Evolutionary conservation across 2,797 vertebrate species (phyloP).

Genomic region (Phoebastria nigripes): DNA sequence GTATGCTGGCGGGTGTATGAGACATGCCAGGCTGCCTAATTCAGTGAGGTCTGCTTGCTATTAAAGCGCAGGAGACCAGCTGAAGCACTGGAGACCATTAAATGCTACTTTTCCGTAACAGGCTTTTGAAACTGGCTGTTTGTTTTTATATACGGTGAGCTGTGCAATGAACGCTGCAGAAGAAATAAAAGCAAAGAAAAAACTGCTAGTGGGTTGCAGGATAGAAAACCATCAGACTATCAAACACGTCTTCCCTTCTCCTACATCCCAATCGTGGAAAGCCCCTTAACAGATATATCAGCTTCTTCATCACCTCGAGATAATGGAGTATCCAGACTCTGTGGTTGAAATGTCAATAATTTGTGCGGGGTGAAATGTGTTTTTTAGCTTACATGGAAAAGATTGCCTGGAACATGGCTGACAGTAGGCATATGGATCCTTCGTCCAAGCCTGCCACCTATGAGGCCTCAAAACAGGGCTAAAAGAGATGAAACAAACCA

Average conservation of each 20-base stretch:
- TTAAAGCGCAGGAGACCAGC: neutral
- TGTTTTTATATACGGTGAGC: neutral
- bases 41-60: neutral
- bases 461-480: neutral
- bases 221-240: neutral
- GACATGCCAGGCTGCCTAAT: neutral
- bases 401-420: neutral
- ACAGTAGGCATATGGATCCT: neutral
- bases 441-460: neutral
- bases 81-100: neutral
- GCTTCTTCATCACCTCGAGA: neutral
- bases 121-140: neutral
- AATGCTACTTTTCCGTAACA: neutral
- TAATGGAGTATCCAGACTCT: neutral
- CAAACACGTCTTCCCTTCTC: neutral
- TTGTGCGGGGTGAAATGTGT: neutral
- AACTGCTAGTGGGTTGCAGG: neutral
- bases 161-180: neutral
- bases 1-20: neutral
- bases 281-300: neutral
- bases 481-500: neutral
- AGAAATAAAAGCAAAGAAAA: neutral
- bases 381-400: neutral
- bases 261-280: neutral
- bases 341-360: neutral